Conservation (phyloP, 2,797 vertebrate species). For the Sebastes umbrosus region DNA sequence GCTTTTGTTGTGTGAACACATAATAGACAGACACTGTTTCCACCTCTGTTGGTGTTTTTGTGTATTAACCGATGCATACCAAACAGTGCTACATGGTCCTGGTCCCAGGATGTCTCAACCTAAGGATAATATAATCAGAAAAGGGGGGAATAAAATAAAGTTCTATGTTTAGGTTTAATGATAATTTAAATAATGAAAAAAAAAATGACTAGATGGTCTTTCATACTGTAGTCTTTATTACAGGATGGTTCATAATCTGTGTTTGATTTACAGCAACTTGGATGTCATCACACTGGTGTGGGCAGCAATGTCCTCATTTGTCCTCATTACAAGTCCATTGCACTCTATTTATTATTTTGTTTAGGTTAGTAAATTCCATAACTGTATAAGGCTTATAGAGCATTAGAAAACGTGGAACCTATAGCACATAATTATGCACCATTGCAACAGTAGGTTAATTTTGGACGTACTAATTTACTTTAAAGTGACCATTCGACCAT, state of each 20-base stretch:
- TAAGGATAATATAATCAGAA: too few species aligned
- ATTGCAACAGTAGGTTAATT: too few species aligned
- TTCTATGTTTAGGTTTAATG: neutral
- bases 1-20: neutral
- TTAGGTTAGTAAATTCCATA: neutral
- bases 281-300: neutral
- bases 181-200: too few species aligned
- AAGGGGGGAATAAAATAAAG: neutral
- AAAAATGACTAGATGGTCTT: neutral
- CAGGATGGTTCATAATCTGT: conserved; percentile 4
- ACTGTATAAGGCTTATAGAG: too few species aligned
- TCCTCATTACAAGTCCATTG: neutral
- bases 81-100: conserved; percentile 39
- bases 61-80: conserved; percentile 8
- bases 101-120: conserved; percentile 1
- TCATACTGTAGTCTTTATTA: neutral
- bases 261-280: conserved; percentile 11
- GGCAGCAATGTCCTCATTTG: neutral
- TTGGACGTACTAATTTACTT: too few species aligned
- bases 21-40: rapidly evolving
- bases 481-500: conserved; percentile 62
- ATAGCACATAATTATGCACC: too few species aligned
- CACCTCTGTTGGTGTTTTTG: conserved; percentile 32
- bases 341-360: neutral
- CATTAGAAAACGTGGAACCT: too few species aligned